Base-by-base conservation (phyloP, 2,888 invertebrate genomes). In the Calameuta filiformis region DNA sequence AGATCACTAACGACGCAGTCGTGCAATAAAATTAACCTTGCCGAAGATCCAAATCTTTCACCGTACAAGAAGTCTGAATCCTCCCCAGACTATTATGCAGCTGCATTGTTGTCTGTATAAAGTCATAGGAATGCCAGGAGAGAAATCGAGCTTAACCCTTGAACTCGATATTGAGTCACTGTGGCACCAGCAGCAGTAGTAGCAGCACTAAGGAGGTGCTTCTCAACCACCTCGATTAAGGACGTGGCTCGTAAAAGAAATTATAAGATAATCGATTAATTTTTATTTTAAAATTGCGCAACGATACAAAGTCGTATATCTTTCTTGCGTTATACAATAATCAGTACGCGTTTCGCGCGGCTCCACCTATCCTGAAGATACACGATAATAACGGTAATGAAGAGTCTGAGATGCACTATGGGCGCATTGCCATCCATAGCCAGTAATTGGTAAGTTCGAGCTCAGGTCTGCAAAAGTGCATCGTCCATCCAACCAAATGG, bases 131-230 rank as follows among this genome's bases (percentile, higher is more conserved):
- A 76, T 77, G 40, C 74, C 75, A 35, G 78, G 71, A 75, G 79
- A 77, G 76, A 79, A 79, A 79, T 80, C 77, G 75, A 73, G 76
- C 77, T 79, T 79, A 79, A 80, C 80, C 80, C 79, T 81, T 79
- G 80, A 80, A 79, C 79, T 80, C 79, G 78, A 40, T 74, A 79
- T 79, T 33, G 71, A 34, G 71, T 31, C 34, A 71, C 71, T 23
- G 33, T 71, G 3, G 71, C 71, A 71, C n/a, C 71, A 71, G 12
- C 33, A 15, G 31, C 33, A 2, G 1, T 31, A 31, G 33, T 56
- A 56, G 56, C 23, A 56, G 23, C 9, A 56, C 2, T 23, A 23
- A 56, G 56, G 4, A 23, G 56, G 56, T 15, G 23, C 56, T 56
- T 56, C 56, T 15, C 23, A 23, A 23, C 56, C 23, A 56, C 2